These are phyloP conservation scores for Aspidapion aeneum DNA, from an alignment of 2,888 invertebrate species.

Conservation along the genomic window DNA sequence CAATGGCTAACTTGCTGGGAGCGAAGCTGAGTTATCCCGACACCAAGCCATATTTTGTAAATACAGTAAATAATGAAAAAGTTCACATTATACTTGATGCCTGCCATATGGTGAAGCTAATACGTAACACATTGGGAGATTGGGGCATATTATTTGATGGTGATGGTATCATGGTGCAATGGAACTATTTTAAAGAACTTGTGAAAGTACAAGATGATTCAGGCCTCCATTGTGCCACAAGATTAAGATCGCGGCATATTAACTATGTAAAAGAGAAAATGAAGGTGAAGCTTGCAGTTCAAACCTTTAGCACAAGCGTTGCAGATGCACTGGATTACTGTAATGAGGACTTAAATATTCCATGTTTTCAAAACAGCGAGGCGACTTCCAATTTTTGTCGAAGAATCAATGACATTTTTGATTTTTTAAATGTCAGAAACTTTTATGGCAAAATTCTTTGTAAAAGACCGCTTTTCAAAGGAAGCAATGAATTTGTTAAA, in stretches of 20 bases:
- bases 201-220: too few relatives aligned
- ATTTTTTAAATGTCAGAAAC: slow-evolving; percentile 21
- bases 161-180: too few relatives aligned
- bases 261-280: slow-evolving; percentile 16
- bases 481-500: slow-evolving; percentile 6
- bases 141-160: slow-evolving; percentile 5
- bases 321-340: too few relatives aligned
- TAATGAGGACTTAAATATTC: too few relatives aligned
- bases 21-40: slow-evolving; percentile 2
- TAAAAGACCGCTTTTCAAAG: slow-evolving; percentile 16
- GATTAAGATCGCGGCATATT: slow-evolving; percentile 9
- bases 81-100: too few relatives aligned
- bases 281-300: slow-evolving; percentile 14
- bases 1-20: slow-evolving; percentile 15
- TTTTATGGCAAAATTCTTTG: slow-evolving; percentile 12
- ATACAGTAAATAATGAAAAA: slow-evolving; percentile 4
- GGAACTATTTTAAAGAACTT: too few relatives aligned
- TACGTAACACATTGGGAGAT: slow-evolving; percentile 11
- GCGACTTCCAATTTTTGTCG: slow-evolving; percentile 14
- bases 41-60: slow-evolving; percentile 4
- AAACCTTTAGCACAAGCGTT: slow-evolving; percentile 19
- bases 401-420: slow-evolving; percentile 22
- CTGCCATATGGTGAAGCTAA: slow-evolving; percentile 13
- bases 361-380: slow-evolving; percentile 16
- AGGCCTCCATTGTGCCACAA: too few relatives aligned